phyloP scores from a whole-genome alignment of 2,797 vertebrate genomes.

The Sciaenops ocellatus region DNA sequence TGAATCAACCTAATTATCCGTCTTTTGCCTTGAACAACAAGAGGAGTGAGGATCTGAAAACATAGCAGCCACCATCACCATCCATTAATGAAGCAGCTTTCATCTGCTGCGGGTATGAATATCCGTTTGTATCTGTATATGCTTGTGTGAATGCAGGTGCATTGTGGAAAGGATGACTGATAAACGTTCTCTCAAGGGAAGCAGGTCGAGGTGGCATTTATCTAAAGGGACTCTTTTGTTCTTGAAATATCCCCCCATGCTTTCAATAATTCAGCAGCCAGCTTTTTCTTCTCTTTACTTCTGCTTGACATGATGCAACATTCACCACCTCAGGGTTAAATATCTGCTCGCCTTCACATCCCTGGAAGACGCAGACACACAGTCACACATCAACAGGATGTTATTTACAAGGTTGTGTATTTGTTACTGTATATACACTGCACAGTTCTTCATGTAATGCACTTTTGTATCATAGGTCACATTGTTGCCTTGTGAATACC shows the following conservation, averaged over 20 bases:
- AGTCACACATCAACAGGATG: constrained; percentile 7
- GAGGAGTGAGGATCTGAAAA: constrained; percentile 1
- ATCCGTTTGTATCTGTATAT: constrained; percentile 21
- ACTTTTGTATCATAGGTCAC: neutral
- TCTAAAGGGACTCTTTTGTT: constrained; percentile 70
- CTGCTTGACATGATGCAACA: constrained; percentile 49
- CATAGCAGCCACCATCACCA: neutral
- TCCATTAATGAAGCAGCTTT: constrained; percentile 30
- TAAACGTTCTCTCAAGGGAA: constrained; percentile 71
- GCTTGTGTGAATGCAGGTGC: constrained; percentile 34
- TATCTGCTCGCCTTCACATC: constrained; percentile 31
- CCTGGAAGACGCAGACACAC: neutral
- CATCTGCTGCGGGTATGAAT: constrained; percentile 39
- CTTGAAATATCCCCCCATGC: constrained; percentile 56
- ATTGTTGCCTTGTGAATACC: neutral
- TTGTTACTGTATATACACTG: neutral
- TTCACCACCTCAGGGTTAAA: constrained; percentile 65
- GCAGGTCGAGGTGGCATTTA: constrained; percentile 74
- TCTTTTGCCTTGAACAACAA: constrained; percentile 6
- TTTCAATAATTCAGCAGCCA: constrained; percentile 81
- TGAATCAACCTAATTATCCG: constrained; percentile 6
- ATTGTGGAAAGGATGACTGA: constrained; percentile 67
- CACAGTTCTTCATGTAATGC: neutral
- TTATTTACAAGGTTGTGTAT: constrained; percentile 14
- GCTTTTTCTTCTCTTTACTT: constrained; percentile 57